These are phyloP conservation scores for Machimus rusticus DNA, from an alignment of 2,888 invertebrate species.

Conservation along the genomic window DNA sequence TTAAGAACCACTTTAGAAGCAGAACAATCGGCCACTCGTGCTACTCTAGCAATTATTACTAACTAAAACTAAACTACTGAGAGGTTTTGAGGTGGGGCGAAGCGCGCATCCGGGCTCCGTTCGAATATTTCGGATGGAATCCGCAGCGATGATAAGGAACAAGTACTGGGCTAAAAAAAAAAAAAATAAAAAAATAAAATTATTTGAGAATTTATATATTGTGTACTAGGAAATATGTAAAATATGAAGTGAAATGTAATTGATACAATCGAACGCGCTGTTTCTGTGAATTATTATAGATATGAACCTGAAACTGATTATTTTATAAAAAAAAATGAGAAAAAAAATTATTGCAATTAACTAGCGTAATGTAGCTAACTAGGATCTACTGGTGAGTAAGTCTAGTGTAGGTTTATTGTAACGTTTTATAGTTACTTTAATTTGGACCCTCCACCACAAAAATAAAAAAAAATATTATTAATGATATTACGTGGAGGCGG, in stretches of 20 bases:
- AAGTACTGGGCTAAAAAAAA: constrained; percentile 17
- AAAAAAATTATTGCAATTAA: constrained; percentile 32
- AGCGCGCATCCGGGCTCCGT: not conserved
- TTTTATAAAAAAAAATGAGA: not conserved
- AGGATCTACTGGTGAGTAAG: constrained; percentile 20
- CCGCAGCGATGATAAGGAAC: not conserved
- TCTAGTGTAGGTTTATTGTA: not conserved
- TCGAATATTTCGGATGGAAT: constrained; percentile 9
- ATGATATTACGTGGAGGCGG: not conserved
- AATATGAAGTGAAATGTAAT: constrained; percentile 18
- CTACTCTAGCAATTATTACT: constrained; percentile 9
- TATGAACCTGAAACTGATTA: constrained; percentile 36
- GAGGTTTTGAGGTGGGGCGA: not conserved
- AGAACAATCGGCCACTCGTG: constrained; percentile 17
- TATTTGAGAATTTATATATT: constrained; percentile 35
- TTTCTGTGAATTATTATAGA: constrained; percentile 42
- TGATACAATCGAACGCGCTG: constrained; percentile 43
- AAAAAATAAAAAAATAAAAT: not conserved
- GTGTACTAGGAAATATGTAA: constrained; percentile 28
- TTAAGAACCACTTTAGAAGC: constrained; percentile 18
- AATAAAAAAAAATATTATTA: not conserved
- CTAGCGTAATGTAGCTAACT: constrained; percentile 29
- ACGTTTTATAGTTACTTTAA: not conserved
- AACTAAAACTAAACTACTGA: not conserved
- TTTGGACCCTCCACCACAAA: not conserved